Base-by-base conservation (phyloP, 2,113 vertebrate genomes). In the Leptocoma aspasia region DNA sequence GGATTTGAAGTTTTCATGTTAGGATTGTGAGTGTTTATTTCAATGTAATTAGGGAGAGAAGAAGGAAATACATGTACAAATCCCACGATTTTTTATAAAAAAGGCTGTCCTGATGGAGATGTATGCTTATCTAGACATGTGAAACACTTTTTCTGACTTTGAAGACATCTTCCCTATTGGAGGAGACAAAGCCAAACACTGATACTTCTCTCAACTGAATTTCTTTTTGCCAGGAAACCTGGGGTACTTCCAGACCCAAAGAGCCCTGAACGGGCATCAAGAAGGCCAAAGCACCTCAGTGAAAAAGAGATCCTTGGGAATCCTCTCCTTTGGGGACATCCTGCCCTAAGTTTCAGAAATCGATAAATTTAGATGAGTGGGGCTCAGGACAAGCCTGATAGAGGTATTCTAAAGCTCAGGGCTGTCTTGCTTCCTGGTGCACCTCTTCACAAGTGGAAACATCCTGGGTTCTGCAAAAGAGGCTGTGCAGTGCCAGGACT, bases 331-430 rank as follows among this genome's bases (percentile, higher is more conserved):
- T 9, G 41, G 30, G 13, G 18, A 78, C 5, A n/a, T 65, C 27
- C 10, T 75, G 24, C 15, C 20, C 28, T 23, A 35, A 18, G 13
- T 56, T 81, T 82, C 64, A 82, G 47, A 66, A 68, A 68, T 9
- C 0, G 0, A 23, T 35, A 28, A 28, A 52, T 56, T 63, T 30
- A 44, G 18, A 61, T 20, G 24, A 71, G 15, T 0, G 1, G 35
- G 18, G 14, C 17, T 41, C 56, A 70, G 33, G 13, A 8, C 16
- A 83, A 27, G 42, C 10, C 33, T 33, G 27, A 53, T 11, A 53
- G 42, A 57, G 7, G 4, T 39, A 21, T 75, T 65, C 47, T 33
- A 63, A 60, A 70, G 35, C 31, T 61, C 1, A 1, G 15, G 50
- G 22, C n/a, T 17, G 31, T 68, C 42, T 77, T 56, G 15, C 14